A percentile compares a stretch with the other conserved stretches of the same genome.
phyloP scores from a whole-genome alignment of 2,888 invertebrate genomes.

The Nezara viridula region DNA sequence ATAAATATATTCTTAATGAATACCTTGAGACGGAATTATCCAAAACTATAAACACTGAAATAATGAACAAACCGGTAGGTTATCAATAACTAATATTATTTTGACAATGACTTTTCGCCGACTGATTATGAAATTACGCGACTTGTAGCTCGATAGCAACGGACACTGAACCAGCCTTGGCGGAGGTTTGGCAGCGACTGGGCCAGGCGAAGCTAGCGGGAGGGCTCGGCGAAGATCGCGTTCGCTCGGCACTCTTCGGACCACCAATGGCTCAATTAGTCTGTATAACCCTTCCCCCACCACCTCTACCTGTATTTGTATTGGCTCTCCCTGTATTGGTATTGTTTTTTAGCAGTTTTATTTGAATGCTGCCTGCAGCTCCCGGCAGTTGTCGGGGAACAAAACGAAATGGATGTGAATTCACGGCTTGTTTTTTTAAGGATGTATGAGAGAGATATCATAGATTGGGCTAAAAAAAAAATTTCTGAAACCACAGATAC shows the following conservation, averaged over 20 bases:
- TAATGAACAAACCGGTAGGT: neutral
- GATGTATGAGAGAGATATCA: neutral
- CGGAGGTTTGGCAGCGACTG: conserved; percentile 41
- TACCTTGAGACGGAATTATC: conserved; percentile 56
- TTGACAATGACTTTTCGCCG: neutral
- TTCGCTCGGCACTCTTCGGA: neutral
- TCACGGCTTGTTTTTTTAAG: neutral
- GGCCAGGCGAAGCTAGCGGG: neutral
- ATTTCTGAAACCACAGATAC: neutral
- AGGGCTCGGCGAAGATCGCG: conserved; percentile 1
- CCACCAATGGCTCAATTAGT: conserved; percentile 53
- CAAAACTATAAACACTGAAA: conserved; percentile 54
- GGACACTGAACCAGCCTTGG: neutral
- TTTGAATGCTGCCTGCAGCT: neutral
- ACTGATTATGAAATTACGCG: conserved; percentile 46
- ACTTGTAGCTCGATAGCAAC: neutral
- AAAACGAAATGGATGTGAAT: neutral
- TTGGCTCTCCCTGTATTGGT: conserved; percentile 25
- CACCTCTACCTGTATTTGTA: conserved; percentile 41
- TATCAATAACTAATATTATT: neutral
- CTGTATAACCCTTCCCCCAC: conserved; percentile 48
- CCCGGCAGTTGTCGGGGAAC: neutral
- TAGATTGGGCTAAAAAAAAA: neutral
- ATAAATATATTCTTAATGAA: neutral
- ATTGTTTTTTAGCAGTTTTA: conserved; percentile 10